Evolutionary conservation across 53 echinoderm and acorn worm genomes (phyloP).

Genomic region (Paracentrotus lividus): DNA sequence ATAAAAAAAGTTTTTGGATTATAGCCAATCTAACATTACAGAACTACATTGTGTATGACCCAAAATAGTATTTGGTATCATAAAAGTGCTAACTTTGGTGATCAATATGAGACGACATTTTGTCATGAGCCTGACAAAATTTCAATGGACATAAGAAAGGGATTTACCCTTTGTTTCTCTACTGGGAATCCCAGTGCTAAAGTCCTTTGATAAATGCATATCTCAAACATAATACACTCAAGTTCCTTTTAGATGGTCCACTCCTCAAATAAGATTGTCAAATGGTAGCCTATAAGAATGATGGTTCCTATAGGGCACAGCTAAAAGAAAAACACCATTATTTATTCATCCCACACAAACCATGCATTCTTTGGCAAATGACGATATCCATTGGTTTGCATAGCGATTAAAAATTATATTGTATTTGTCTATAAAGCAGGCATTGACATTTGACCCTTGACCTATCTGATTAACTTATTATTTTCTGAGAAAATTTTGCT

Average conservation of each 20-base stretch:
- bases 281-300: too few species aligned
- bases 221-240: too few species aligned
- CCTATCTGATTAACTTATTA: neutral
- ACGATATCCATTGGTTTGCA: neutral
- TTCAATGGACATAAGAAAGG: too few species aligned
- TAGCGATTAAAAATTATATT: neutral
- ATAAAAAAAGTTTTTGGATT: neutral
- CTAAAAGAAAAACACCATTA: neutral
- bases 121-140: too few species aligned
- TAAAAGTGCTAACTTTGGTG: too few species aligned
- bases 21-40: too few species aligned
- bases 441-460: constrained; percentile 1
- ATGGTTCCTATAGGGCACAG: neutral
- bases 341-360: neutral
- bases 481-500: neutral
- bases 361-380: neutral
- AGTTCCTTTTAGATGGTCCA: neutral
- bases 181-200: too few species aligned
- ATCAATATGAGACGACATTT: too few species aligned
- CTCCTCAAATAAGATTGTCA: neutral
- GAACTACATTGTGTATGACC: too few species aligned
- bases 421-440: neutral
- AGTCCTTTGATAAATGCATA: too few species aligned
- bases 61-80: too few species aligned
- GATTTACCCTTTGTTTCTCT: too few species aligned